Evolutionary conservation across 2,797 vertebrate species (phyloP), one percentile per base, ranked within the genome.

Genomic region (Falco rusticolus): DNA sequence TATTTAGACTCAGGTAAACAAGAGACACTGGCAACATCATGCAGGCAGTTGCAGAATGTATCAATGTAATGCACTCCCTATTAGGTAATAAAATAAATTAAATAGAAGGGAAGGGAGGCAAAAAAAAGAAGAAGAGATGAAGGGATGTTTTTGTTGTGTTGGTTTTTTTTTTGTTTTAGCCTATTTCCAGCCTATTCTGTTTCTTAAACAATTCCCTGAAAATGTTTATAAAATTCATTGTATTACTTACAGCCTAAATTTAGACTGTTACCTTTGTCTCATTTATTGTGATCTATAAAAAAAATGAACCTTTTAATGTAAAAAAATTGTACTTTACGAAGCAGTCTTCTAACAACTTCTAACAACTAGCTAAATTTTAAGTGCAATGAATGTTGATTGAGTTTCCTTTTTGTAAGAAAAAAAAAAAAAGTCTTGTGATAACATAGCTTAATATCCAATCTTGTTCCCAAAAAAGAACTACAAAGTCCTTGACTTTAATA

Each of bases 81-180:
- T 21, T 37, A 81, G 21, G 19, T 88, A 93, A 71, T 45, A 68
- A 14, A 80, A 74, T 22, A 43, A 64, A 64, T 9, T 24, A 2
- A 59, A 66, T 20, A 63, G 11, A 65, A 47, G 5, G 7, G 1
- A 51, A 37, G 3, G 9, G 33, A 34, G 3, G 5, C 34, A 0
- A 0, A 4, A 34, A 16, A 37, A 5, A 47, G 17, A 37, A 22
- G 6, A 2, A 13, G 25, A 60, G 13, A 16, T 15, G 10, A 72
- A 16, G 63, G 3, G 13, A 16, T 10, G 37, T 37, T 37, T 37
- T 37, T 37, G 37, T 37, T 37, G 37, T 47, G 5, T n/a, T n/a
- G n/a, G n/a, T 47, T 28, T 6, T 84, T 47, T 28, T 4, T 80
- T 72, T 66, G 9, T 16, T 87, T 85, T 51, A 79, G 17, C 8